Base-by-base conservation (phyloP, 2,797 vertebrate species). In the Loris lydekkerianus region DNA sequence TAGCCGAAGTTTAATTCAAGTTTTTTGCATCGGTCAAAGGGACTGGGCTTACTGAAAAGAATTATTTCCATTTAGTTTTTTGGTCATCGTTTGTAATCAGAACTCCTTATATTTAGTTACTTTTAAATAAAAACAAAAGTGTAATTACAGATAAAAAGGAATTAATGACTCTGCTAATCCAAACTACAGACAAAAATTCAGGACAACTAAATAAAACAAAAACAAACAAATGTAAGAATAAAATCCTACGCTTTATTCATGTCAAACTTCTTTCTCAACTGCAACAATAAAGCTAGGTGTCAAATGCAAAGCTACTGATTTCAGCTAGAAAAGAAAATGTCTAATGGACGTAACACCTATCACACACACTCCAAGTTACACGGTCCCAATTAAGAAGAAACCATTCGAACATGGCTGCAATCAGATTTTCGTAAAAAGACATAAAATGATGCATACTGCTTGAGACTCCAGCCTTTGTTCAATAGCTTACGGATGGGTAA, bases 401-500 rank as follows among this genome's bases (percentile, higher is more conserved):
- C 34, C 49, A n/a, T 81, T 85, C 70, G 80, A 89, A 94, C 40
- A 78, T 43, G 65, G 89, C 63, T 95, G 75, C 88, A 75, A 73
- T 58, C 60, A 82, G 61, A 81, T 69, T 94, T 77, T 73, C 84
- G 37, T 81, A 83, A 95, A 81, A 70, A 93, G 56, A 81, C 13
- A 60, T 80, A 84, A 95, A 97, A 89, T 46, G 91, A 96, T 96
- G 86, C 37, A 49, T 43, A 93, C 85, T 72, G 89, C 37, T 80
- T 58, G 85, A 77, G 97, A 85, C 95, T 87, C 94, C 81, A 87
- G 98, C 91, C 98, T 98, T 98, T 98, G 98, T 98, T 98, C 98
- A 97, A 67, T 0, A 85, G 97, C 98, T 93, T 69, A 96, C 9
- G 53, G 97, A 82, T 37, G 96, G 96, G 92, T 96, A 97, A 96